Evolutionary conservation across 2,888 invertebrate genomes (phyloP), one percentile per base, ranked within the genome.

Genomic region (Synanthedon andrenaeformis): DNA sequence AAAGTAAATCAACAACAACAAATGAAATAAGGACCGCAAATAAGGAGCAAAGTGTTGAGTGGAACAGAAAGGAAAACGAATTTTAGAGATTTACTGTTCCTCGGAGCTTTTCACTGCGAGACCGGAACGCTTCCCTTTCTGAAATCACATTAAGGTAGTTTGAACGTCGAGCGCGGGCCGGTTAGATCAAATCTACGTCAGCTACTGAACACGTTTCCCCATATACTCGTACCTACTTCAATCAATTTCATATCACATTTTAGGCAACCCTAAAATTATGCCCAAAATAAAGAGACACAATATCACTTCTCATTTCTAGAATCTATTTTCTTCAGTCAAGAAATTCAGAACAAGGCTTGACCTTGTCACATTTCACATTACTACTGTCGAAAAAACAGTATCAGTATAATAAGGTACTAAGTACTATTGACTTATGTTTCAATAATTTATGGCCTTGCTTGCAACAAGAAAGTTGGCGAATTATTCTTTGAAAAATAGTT

Each of bases 181-280:
- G 67, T 65, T 63, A 67, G 69, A 74, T 76, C 79, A 79, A 79
- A 81, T 79, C 75, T 76, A 72, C 78, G 77, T 80, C 79, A 76
- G 68, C 62, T 64, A 60, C 66, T 60, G 66, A 55, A 61, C 62
- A 61, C 55, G 51, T 65, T 64, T 66, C 63, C 61, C 63, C 62
- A 63, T 61, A 65, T 64, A n/a, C n/a, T n/a, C n/a, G n/a, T n/a
- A 69, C 70, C 76, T 65, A 67, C 68, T 72, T 73, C 71, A 74
- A 70, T 35, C 35, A 35, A 10, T 35, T 35, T 35, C 8, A 35
- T 35, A 35, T 10, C 35, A 35, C 3, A 35, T 35, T 2, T 35
- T 35, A 35, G 35, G 10, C 2, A 6, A 35, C 35, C 10, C 71
- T 65, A 6, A 56, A 60, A 62, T 66, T 60, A 59, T 63, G 62